A percentile compares a stretch with the other conserved stretches of the same genome.
phyloP scores from a whole-genome alignment of 2,888 invertebrate species.

The Sabatieria punctata region DNA sequence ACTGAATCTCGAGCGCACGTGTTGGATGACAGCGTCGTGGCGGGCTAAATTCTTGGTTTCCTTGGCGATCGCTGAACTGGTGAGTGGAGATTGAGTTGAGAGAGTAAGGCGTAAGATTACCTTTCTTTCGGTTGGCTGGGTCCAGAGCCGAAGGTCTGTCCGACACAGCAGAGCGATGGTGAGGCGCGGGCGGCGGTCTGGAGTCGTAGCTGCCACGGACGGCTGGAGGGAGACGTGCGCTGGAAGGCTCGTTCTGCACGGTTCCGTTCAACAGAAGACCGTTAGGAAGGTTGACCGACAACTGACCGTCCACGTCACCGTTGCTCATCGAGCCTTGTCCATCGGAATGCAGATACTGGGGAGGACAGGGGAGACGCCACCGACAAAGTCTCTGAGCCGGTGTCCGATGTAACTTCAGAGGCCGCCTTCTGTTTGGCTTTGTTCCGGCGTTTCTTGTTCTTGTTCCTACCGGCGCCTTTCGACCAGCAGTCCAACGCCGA shows the following conservation, averaged over 20 bases:
- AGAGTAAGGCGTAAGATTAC: too few species aligned
- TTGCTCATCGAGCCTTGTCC: too few species aligned
- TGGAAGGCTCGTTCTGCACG: too few species aligned
- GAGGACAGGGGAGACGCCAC: too few species aligned
- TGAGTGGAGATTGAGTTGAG: too few species aligned
- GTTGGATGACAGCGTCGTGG: conserved; percentile 27
- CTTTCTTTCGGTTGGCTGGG: not conserved
- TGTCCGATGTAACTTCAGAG: too few species aligned
- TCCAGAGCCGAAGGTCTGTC: not conserved
- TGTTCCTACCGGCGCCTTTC: not conserved
- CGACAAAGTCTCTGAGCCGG: too few species aligned
- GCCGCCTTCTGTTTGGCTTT: too few species aligned
- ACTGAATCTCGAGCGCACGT: conserved; percentile 22
- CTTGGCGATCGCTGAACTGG: conserved; percentile 29
- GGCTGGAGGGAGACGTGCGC: not conserved
- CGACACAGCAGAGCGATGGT: not conserved
- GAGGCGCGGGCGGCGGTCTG: not conserved
- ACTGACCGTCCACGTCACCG: too few species aligned
- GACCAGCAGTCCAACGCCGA: not conserved
- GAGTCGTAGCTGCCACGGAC: not conserved
- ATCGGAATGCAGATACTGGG: too few species aligned
- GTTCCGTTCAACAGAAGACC: too few species aligned
- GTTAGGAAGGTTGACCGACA: too few species aligned
- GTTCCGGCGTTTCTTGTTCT: not conserved
- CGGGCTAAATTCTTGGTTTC: conserved; percentile 30